Evolutionary conservation across 2,113 vertebrate species (phyloP).

Genomic region (Triplophysa dalaica): DNA sequence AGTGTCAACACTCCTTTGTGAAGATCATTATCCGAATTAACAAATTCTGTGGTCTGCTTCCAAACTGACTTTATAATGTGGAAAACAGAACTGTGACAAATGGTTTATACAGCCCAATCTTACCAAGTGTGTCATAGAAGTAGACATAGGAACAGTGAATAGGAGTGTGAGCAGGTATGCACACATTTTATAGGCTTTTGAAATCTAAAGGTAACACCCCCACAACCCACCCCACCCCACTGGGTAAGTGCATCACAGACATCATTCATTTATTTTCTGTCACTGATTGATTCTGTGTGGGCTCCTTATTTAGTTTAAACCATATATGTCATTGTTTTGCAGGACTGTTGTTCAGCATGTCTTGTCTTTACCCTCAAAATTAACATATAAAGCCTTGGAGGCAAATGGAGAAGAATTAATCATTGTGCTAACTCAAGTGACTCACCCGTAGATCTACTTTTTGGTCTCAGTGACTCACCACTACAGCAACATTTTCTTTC

Average conservation of each 20-base stretch:
- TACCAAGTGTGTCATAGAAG: not conserved
- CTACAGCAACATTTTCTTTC: not conserved
- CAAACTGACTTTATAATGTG: not conserved
- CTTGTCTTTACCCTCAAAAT: slow-evolving; percentile 61
- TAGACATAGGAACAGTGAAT: not conserved
- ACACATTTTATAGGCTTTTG: slow-evolving; percentile 15
- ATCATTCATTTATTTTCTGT: slow-evolving; percentile 65
- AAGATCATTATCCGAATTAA: not conserved
- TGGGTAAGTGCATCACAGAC: slow-evolving; percentile 61
- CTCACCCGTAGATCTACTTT: slow-evolving; percentile 44
- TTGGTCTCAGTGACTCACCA: slow-evolving; percentile 6
- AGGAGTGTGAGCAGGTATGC: slow-evolving; percentile 18
- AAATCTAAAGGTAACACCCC: slow-evolving; percentile 36
- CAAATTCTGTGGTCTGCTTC: not conserved
- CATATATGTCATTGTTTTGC: slow-evolving; percentile 57
- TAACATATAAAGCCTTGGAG: slow-evolving; percentile 60
- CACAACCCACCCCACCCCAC: not conserved
- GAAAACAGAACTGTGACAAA: slow-evolving; percentile 3
- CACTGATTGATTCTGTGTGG: slow-evolving; percentile 65
- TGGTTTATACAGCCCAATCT: not conserved
- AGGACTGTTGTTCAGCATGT: slow-evolving; percentile 55
- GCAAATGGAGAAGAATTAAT: slow-evolving; percentile 64
- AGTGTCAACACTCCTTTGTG: not conserved
- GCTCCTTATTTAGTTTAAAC: slow-evolving; percentile 52
- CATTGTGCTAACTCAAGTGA: slow-evolving; percentile 63